phyloP scores from a whole-genome alignment of 2,113 vertebrate genomes.

The Xiphophorus maculatus region DNA sequence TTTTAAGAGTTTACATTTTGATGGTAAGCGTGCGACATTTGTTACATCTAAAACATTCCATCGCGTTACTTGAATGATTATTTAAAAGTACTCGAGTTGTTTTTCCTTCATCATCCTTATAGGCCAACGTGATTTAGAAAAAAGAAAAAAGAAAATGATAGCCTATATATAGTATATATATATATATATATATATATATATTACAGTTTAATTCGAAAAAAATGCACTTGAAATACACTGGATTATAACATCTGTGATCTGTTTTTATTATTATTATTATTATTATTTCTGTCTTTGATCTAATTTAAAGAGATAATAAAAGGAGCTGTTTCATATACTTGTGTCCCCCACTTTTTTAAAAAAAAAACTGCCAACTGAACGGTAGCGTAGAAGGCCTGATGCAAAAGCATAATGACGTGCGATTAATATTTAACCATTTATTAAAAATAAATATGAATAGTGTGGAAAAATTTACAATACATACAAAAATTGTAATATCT shows the following conservation, averaged over 20 bases:
- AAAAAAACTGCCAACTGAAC: slow-evolving; percentile 26
- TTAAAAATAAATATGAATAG: not conserved
- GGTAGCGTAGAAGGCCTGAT: slow-evolving; percentile 24
- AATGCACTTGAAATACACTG: slow-evolving; percentile 99
- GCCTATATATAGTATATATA: slow-evolving; percentile 74
- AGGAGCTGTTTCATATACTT: slow-evolving; percentile 88
- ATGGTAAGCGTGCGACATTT: slow-evolving; percentile 86
- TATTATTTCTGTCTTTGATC: slow-evolving; percentile 92
- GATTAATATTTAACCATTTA: not conserved
- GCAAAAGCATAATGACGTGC: not conserved
- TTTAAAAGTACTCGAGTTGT: slow-evolving; percentile 92
- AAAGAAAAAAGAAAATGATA: slow-evolving; percentile 88
- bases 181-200: slow-evolving; percentile 70
- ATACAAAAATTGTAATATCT: not conserved
- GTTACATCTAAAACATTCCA: slow-evolving; percentile 97
- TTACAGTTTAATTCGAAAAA: slow-evolving; percentile 90
- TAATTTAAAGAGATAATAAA: slow-evolving; percentile 99
- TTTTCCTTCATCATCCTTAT: slow-evolving; percentile 85
- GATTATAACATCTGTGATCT: slow-evolving; percentile 98
- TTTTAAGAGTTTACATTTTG: slow-evolving; percentile 95
- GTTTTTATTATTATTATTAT: slow-evolving; percentile 78
- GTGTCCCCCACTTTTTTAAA: slow-evolving; percentile 78
- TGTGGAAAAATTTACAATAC: not conserved
- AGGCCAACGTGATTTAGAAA: slow-evolving; percentile 81
- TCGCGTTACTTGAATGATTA: slow-evolving; percentile 99